These are phyloP conservation scores for Atherinomorus stipes DNA, from an alignment of 2,113 vertebrate species.

Conservation along the genomic window DNA sequence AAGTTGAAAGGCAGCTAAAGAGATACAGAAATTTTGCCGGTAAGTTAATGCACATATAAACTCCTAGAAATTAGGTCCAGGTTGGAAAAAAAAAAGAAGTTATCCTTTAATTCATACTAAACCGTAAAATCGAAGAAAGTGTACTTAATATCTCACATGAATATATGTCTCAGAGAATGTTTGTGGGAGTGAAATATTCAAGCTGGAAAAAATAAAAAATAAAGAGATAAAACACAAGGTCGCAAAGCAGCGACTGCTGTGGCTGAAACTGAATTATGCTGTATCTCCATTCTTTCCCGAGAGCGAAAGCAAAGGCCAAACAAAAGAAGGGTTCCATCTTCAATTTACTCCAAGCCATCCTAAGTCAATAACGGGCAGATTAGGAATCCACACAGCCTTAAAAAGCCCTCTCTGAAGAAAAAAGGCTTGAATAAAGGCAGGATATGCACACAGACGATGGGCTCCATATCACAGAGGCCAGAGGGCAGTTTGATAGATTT, in stretches of 20 bases:
- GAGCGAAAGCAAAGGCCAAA: slow-evolving; percentile 37
- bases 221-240: neutral
- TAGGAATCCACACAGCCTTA: slow-evolving; percentile 38
- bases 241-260: neutral
- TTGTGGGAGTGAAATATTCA: slow-evolving; percentile 4
- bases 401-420: slow-evolving; percentile 39
- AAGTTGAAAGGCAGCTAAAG: no score
- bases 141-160: no score
- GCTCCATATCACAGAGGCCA: slow-evolving; percentile 57
- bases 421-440: slow-evolving; percentile 50
- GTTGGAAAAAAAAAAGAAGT: no score
- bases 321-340: slow-evolving; percentile 47
- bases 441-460: slow-evolving; percentile 40
- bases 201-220: slow-evolving; percentile 10
- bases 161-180: neutral
- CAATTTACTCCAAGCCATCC: slow-evolving; percentile 33
- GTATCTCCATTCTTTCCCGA: neutral
- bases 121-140: no score
- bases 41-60: no score
- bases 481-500: slow-evolving; percentile 43
- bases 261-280: slow-evolving; percentile 7
- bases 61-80: no score
- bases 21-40: no score
- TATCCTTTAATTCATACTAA: no score
- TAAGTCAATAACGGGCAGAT: slow-evolving; percentile 63